These are phyloP conservation scores for Pharmacophagus antenor DNA, from an alignment of 2,888 invertebrate species.

Conservation along the genomic window DNA sequence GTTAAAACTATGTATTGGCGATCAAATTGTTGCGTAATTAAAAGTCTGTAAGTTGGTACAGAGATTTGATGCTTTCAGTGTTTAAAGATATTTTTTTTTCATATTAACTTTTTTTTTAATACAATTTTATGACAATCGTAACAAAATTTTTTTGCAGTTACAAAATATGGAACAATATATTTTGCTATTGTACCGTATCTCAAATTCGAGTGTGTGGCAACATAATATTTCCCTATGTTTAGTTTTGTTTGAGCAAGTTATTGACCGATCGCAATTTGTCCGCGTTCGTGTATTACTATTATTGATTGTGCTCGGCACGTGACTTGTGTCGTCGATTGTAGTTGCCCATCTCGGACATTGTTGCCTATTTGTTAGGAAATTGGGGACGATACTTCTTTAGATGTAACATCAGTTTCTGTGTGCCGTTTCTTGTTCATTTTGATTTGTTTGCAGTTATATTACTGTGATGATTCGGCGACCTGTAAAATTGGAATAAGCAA, in stretches of 20 bases:
- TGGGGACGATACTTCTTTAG: slow-evolving; percentile 11
- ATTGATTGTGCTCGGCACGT: slow-evolving; percentile 77
- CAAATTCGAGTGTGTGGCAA: slow-evolving; percentile 44
- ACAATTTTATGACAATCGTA: background rate
- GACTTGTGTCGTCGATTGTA: slow-evolving; percentile 74
- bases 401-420: background rate
- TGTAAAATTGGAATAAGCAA: no score
- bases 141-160: background rate
- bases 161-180: background rate
- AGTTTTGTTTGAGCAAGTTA: slow-evolving; percentile 73
- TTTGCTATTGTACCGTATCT: background rate
- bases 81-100: background rate
- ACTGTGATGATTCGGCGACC: no score
- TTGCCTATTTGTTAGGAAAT: slow-evolving; percentile 45
- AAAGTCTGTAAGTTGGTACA: background rate
- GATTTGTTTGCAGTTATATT: background rate
- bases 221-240: slow-evolving; percentile 42
- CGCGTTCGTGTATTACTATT: slow-evolving; percentile 76
- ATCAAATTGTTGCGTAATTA: background rate
- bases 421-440: background rate
- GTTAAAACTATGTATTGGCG: background rate
- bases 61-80: background rate
- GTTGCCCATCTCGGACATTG: slow-evolving; percentile 51
- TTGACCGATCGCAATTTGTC: slow-evolving; percentile 73
- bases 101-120: background rate